Evolutionary conservation across 1,140 invertebrate genomes (phyloP).

Genomic region (Calephelis nemesis): DNA sequence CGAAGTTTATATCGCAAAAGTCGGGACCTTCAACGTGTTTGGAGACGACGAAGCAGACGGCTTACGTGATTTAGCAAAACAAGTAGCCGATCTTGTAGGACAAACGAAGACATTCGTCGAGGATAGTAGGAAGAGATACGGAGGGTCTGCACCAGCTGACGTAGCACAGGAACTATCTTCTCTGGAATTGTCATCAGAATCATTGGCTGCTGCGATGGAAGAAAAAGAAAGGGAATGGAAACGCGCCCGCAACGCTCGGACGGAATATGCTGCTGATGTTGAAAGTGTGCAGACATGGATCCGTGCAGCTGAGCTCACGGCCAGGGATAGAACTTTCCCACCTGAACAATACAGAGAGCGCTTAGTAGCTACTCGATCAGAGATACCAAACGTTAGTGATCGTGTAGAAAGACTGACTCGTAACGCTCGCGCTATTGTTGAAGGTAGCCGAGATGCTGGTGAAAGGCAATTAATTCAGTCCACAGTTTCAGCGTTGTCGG

Average conservation of each 20-base stretch:
- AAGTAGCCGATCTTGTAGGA: constrained; percentile 80
- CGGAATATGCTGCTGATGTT: constrained; percentile 88
- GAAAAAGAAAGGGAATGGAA: constrained; percentile 93
- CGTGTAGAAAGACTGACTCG: constrained; percentile 88
- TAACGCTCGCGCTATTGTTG: constrained; percentile 88
- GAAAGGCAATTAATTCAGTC: constrained; percentile 88
- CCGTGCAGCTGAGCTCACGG: constrained; percentile 88
- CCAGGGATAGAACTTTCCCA: constrained; percentile 89
- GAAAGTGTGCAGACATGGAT: constrained; percentile 92
- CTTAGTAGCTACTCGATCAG: constrained; percentile 87
- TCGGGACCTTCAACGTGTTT: constrained; percentile 86
- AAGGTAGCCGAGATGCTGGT: constrained; percentile 87
- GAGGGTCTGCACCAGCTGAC: constrained; percentile 85
- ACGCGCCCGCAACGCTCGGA: constrained; percentile 88
- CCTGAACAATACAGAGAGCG: constrained; percentile 88
- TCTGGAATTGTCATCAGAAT: constrained; percentile 89
- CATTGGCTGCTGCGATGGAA: constrained; percentile 88
- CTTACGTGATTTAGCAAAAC: constrained; percentile 74
- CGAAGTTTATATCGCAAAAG: constrained; percentile 81
- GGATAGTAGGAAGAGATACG: constrained; percentile 84
- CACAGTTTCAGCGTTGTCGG: constrained; percentile 86
- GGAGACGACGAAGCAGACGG: constrained; percentile 83
- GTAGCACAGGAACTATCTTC: constrained; percentile 86
- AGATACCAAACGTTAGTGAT: constrained; percentile 86
- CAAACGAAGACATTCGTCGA: constrained; percentile 82